Evolutionary conservation across 1,140 invertebrate genomes (phyloP).

Genomic region (Orchesella cincta): DNA sequence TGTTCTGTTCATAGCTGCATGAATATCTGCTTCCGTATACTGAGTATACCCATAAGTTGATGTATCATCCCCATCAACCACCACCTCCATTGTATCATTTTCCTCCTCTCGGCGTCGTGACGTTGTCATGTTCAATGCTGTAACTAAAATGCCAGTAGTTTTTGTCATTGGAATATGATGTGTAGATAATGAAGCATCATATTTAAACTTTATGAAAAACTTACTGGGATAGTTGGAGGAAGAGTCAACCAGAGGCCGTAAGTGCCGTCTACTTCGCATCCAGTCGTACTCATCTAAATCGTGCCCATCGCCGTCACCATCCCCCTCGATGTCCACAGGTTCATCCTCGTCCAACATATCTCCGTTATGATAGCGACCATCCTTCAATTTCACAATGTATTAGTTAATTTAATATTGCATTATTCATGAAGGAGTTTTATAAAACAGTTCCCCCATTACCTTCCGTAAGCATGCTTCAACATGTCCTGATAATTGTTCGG

Average conservation of each 20-base stretch:
- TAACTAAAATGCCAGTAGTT: slow-evolving; percentile 52
- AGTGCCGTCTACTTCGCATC: slow-evolving; percentile 73
- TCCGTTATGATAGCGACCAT: slow-evolving; percentile 49
- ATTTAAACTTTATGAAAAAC: slow-evolving; percentile 22
- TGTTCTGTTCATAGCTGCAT: slow-evolving; percentile 32
- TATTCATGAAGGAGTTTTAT: not conserved
- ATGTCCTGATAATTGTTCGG: slow-evolving; percentile 74
- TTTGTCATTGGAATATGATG: slow-evolving; percentile 50
- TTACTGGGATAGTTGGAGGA: slow-evolving; percentile 56
- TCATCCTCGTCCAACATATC: slow-evolving; percentile 64
- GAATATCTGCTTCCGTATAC: slow-evolving; percentile 74
- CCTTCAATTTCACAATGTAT: not conserved
- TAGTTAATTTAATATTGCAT: not conserved
- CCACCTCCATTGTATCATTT: slow-evolving; percentile 65
- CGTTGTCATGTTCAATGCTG: slow-evolving; percentile 62
- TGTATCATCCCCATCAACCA: slow-evolving; percentile 74
- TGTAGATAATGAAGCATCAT: slow-evolving; percentile 28
- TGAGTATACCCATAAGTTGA: slow-evolving; percentile 77
- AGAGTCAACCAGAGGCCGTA: slow-evolving; percentile 69
- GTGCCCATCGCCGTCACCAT: slow-evolving; percentile 62
- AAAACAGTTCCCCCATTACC: slow-evolving; percentile 57
- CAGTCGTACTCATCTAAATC: slow-evolving; percentile 79
- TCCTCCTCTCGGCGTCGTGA: slow-evolving; percentile 71
- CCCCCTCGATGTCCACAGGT: slow-evolving; percentile 67
- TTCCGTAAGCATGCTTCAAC: slow-evolving; percentile 72